Evolutionary conservation across 2,797 vertebrate genomes (phyloP).

Genomic region (Notoglanidium macrostoma): DNA sequence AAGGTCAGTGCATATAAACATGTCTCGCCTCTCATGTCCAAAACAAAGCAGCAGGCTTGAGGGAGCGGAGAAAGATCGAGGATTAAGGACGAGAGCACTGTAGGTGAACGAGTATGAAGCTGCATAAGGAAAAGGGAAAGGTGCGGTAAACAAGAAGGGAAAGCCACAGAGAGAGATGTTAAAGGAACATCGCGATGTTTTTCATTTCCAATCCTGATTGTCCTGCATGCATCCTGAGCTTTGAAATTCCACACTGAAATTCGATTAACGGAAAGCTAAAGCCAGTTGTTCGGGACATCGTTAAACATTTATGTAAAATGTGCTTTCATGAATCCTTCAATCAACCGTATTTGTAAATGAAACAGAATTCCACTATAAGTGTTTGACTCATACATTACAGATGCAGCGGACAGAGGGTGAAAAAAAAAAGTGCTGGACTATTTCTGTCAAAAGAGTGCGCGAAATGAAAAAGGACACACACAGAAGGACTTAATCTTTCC

Average conservation of each 20-base stretch:
- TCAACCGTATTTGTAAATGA: background rate
- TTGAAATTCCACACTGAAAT: background rate
- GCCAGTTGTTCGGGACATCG: background rate
- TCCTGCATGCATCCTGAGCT: background rate
- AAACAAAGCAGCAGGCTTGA: background rate
- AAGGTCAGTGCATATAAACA: conserved; percentile 16
- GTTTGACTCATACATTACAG: background rate
- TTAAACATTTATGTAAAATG: background rate
- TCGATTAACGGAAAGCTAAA: background rate
- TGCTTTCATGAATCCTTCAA: background rate
- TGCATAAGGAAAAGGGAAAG: no score
- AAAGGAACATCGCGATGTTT: background rate
- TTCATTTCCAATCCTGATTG: background rate
- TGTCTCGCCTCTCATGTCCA: background rate
- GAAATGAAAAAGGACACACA: background rate
- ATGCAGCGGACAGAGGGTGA: background rate
- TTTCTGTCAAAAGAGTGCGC: background rate
- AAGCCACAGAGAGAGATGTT: background rate
- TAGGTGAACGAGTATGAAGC: background rate
- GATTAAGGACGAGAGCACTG: background rate
- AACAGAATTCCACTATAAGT: background rate
- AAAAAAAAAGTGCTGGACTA: background rate
- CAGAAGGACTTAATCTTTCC: background rate
- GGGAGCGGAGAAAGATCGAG: background rate
- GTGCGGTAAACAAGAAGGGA: background rate